A percentile compares a stretch with the other conserved stretches of the same genome.
These are phyloP conservation scores for Melangyna quadrimaculata DNA, from an alignment of 2,888 invertebrate species.

Conservation along the genomic window DNA sequence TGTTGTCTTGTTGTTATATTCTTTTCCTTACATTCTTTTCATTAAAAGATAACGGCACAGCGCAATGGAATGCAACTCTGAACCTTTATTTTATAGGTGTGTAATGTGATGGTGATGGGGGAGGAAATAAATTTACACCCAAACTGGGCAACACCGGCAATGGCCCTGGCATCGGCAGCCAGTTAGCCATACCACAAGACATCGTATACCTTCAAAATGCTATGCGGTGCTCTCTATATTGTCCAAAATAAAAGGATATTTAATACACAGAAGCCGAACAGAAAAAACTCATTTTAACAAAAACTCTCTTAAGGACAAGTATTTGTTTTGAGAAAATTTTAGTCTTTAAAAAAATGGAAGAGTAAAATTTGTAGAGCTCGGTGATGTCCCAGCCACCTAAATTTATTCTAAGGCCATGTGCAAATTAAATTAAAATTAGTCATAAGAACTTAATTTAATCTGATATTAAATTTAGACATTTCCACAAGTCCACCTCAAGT, in stretches of 20 bases:
- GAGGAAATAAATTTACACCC: slow-evolving; percentile 63
- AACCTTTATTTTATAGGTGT: neutral
- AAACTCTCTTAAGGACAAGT: neutral
- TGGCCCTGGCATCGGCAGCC: neutral
- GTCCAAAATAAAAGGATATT: slow-evolving; percentile 58
- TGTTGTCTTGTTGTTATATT: slow-evolving; percentile 13
- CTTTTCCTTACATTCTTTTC: slow-evolving; percentile 53
- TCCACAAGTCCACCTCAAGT: no score
- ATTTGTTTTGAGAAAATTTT: neutral
- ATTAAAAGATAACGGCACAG: slow-evolving; percentile 67
- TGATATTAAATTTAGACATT: no score
- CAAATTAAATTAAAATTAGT: no score
- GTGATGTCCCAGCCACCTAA: no score
- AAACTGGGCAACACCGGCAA: slow-evolving; percentile 15
- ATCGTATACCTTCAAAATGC: slow-evolving; percentile 52
- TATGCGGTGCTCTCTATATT: slow-evolving; percentile 24
- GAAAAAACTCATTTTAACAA: slow-evolving; percentile 34
- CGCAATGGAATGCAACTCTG: slow-evolving; percentile 53
- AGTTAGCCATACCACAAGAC: slow-evolving; percentile 18
- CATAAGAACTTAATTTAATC: no score
- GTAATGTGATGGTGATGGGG: no score
- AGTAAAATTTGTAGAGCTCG: no score
- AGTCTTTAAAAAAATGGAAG: no score
- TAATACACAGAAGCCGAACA: slow-evolving; percentile 54
- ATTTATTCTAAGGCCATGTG: no score